phyloP scores from a whole-genome alignment of 1,140 invertebrate genomes.

The Cyclargus thomasi region DNA sequence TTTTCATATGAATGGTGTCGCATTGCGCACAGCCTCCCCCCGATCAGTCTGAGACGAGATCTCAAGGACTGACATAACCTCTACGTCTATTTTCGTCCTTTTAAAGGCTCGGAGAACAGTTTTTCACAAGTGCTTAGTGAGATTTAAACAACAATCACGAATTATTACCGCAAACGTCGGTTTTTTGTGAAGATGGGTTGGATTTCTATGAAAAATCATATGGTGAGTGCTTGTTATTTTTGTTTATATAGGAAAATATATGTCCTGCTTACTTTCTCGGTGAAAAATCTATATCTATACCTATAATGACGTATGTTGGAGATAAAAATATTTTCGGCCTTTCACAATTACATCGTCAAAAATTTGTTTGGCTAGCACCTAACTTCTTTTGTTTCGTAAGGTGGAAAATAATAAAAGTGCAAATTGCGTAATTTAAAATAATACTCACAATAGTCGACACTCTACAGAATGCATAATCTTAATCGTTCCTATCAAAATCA shows the following conservation, averaged over 20 bases:
- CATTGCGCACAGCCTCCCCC: slow-evolving; percentile 71
- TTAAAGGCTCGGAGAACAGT: not conserved
- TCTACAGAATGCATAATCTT: too few species aligned
- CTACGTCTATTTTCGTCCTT: slow-evolving; percentile 21
- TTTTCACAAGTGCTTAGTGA: slow-evolving; percentile 4
- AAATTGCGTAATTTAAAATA: too few species aligned
- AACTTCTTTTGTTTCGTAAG: too few species aligned
- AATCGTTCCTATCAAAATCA: too few species aligned
- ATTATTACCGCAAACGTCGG: slow-evolving; percentile 52
- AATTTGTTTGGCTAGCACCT: not conserved
- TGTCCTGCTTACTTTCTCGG: not conserved
- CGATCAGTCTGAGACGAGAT: slow-evolving; percentile 63
- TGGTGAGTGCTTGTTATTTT: slow-evolving; percentile 49
- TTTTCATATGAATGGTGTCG: slow-evolving; percentile 50
- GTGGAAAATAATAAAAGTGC: too few species aligned
- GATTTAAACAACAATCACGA: slow-evolving; percentile 37
- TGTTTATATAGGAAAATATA: not conserved
- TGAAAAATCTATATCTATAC: not conserved
- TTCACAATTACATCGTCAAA: not conserved
- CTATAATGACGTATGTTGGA: not conserved
- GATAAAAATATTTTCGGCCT: not conserved
- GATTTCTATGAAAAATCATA: slow-evolving; percentile 71
- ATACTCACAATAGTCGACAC: too few species aligned
- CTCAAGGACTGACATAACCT: slow-evolving; percentile 63
- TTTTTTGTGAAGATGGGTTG: slow-evolving; percentile 63